Conservation (phyloP, 2,797 vertebrate genomes). For the Corythornis leucogaster region DNA sequence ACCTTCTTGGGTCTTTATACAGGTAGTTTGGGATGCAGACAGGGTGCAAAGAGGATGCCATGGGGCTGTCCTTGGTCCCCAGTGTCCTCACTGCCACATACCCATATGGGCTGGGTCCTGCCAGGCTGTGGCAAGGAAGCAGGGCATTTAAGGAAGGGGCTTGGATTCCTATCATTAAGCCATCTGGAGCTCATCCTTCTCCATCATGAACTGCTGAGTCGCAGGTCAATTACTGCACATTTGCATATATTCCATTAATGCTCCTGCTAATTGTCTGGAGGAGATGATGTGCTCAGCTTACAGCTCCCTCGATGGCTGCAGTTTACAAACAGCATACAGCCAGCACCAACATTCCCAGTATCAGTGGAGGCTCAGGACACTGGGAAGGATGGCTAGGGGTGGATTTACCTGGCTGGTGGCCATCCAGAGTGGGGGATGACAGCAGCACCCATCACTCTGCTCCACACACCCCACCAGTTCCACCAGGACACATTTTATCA, state of each 20-base stretch:
- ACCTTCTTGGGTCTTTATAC: fast-evolving
- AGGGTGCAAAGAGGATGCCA: fast-evolving
- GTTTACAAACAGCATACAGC: slow-evolving; percentile 10
- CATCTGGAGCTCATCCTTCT: slow-evolving; percentile 76
- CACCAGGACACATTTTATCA: neutral
- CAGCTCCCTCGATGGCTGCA: neutral
- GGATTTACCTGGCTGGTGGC: neutral
- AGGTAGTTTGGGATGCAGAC: neutral
- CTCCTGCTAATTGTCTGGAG: slow-evolving; percentile 73
- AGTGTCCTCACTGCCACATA: fast-evolving
- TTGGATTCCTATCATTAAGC: slow-evolving; percentile 71
- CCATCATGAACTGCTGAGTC: slow-evolving; percentile 47
- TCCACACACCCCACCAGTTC: neutral
- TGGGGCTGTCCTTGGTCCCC: neutral
- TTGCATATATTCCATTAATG: slow-evolving; percentile 80
- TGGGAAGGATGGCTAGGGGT: fast-evolving
- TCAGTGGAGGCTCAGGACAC: fast-evolving
- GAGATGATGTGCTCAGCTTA: slow-evolving; percentile 65
- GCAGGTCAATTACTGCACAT: slow-evolving; percentile 75
- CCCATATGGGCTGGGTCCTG: neutral
- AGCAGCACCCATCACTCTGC: fast-evolving
- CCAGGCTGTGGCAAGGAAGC: neutral
- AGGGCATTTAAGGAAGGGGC: slow-evolving; percentile 37
- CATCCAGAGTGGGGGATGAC: neutral
- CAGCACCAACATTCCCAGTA: neutral